Conservation (phyloP, 1,140 invertebrate genomes). For the Carposina sasakii region DNA sequence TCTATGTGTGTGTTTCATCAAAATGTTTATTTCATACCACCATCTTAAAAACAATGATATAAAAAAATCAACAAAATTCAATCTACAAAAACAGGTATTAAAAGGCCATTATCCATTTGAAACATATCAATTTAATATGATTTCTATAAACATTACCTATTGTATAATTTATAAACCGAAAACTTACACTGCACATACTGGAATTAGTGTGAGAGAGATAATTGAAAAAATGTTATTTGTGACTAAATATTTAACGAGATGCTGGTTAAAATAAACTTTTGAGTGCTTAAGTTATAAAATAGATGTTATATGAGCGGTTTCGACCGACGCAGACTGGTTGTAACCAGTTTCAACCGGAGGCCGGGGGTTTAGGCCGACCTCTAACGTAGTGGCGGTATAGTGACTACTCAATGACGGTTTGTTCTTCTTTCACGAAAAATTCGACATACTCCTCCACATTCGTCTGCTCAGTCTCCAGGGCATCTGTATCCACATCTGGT, state of each 20-base stretch:
- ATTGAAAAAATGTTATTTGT: constrained; percentile 38
- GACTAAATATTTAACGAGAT: constrained; percentile 34
- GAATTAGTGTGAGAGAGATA: constrained; percentile 24
- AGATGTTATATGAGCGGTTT: constrained; percentile 3
- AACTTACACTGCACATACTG: constrained; percentile 51
- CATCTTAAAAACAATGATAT: constrained; percentile 22
- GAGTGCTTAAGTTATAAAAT: constrained; percentile 36
- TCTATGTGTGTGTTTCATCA: constrained; percentile 14
- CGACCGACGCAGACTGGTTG: constrained; percentile 13
- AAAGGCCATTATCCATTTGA: constrained; percentile 58
- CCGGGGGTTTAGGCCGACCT: constrained; percentile 38
- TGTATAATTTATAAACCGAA: constrained; percentile 59
- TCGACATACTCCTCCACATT: constrained; percentile 97
- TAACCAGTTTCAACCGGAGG: constrained; percentile 31
- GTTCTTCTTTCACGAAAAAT: constrained; percentile 98
- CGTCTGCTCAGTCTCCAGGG: constrained; percentile 86
- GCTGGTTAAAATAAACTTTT: constrained; percentile 48
- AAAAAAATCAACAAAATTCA: constrained; percentile 24
- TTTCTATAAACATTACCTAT: constrained; percentile 68
- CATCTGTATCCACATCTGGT: constrained; percentile 94
- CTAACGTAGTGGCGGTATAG: constrained; percentile 34
- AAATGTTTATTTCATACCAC: constrained; percentile 38
- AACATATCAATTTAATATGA: constrained; percentile 68
- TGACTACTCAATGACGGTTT: constrained; percentile 81
- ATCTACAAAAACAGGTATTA: constrained; percentile 42